These are phyloP conservation scores for Chironomus tepperi DNA, from an alignment of 1,140 invertebrate species.

Conservation along the genomic window DNA sequence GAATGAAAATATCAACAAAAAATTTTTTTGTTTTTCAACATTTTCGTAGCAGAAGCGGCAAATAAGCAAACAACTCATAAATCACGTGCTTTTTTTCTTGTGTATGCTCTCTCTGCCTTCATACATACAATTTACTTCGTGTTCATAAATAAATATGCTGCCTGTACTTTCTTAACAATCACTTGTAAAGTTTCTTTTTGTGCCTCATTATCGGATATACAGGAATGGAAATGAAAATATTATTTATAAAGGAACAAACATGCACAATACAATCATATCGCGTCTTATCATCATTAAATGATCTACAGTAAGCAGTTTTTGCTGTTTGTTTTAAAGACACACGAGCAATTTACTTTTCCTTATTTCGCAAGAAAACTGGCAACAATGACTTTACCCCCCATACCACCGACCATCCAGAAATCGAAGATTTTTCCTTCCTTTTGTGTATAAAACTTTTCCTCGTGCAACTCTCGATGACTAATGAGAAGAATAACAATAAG, in stretches of 20 bases:
- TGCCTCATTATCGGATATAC: not conserved
- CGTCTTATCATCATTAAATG: not conserved
- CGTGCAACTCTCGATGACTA: not conserved
- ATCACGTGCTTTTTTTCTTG: conserved; percentile 12
- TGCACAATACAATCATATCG: not conserved
- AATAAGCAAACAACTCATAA: conserved; percentile 14
- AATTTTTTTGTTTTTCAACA: not conserved
- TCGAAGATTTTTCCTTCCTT: not conserved
- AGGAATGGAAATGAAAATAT: not conserved
- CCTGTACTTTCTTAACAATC: no score
- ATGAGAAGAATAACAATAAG: not conserved
- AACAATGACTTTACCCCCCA: not conserved
- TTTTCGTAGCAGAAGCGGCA: not conserved
- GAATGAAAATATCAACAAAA: not conserved
- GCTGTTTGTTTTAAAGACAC: not conserved
- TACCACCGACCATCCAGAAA: not conserved
- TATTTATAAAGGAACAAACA: not conserved
- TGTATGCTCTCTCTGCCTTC: no score
- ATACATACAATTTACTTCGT: no score
- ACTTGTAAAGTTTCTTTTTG: not conserved
- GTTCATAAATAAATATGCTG: no score
- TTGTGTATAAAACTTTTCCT: not conserved
- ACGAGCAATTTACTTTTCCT: not conserved
- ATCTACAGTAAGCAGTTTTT: not conserved
- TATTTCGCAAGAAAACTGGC: not conserved